phyloP scores from a whole-genome alignment of 2,797 vertebrate species.

The Diceros bicornis region DNA sequence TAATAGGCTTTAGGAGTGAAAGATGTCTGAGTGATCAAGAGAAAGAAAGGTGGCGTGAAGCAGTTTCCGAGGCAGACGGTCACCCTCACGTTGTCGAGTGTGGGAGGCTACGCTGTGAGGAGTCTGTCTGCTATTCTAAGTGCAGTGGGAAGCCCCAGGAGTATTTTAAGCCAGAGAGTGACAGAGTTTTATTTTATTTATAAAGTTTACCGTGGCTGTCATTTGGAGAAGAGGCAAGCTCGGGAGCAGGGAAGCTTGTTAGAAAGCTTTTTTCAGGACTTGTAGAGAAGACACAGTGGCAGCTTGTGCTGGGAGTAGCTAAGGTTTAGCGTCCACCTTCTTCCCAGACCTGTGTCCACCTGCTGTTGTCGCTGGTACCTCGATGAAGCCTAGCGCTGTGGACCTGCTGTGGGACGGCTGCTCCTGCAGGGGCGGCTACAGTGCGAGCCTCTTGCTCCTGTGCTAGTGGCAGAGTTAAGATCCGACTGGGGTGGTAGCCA shows the following conservation, averaged over 20 bases:
- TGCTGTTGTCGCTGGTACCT: accelerated
- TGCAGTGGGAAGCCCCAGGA: not conserved
- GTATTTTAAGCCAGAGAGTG: not conserved
- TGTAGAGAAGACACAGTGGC: not conserved
- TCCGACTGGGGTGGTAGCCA: accelerated
- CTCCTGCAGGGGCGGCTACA: accelerated
- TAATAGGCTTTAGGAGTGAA: accelerated
- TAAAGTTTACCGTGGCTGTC: not conserved
- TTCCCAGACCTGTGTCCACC: too few relatives aligned
- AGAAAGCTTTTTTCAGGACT: accelerated
- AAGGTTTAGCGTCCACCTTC: accelerated
- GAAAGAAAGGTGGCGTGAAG: not conserved
- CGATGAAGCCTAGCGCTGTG: accelerated
- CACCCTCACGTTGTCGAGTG: accelerated
- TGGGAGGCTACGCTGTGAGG: too few relatives aligned
- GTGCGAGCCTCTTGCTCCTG: accelerated
- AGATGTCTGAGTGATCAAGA: accelerated
- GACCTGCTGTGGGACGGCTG: not conserved
- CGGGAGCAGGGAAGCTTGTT: not conserved
- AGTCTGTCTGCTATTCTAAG: not conserved
- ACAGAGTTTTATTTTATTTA: not conserved
- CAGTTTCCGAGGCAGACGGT: accelerated
- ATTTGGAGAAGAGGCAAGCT: not conserved
- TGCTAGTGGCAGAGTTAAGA: accelerated
- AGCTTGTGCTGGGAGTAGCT: not conserved